These are phyloP conservation scores for Pogonomyrmex barbatus DNA, from an alignment of 1,140 invertebrate species.

Conservation along the genomic window DNA sequence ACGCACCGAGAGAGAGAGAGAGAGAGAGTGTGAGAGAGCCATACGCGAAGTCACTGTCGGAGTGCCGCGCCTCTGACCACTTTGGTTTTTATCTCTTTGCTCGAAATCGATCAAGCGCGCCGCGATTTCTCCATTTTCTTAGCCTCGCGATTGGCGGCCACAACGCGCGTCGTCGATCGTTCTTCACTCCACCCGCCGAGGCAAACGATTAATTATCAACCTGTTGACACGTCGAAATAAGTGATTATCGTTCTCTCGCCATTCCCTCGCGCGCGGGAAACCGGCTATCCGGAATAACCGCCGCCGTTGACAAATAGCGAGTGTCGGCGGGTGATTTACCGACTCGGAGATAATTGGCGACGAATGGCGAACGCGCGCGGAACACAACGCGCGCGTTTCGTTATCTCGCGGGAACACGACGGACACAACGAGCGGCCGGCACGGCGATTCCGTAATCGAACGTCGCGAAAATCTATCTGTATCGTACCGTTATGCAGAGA, in stretches of 20 bases:
- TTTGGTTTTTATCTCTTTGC: neutral
- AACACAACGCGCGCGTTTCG: slow-evolving; percentile 54
- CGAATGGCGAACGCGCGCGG: slow-evolving; percentile 57
- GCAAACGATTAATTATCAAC: slow-evolving; percentile 71
- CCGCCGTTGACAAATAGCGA: slow-evolving; percentile 55
- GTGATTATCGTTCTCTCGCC: slow-evolving; percentile 66
- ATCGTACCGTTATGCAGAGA: slow-evolving; percentile 68
- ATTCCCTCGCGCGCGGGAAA: slow-evolving; percentile 13
- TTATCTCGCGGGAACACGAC: slow-evolving; percentile 50
- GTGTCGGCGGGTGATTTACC: slow-evolving; percentile 69
- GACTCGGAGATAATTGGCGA: slow-evolving; percentile 66
- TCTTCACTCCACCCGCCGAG: slow-evolving; percentile 8
- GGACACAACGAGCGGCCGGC: neutral
- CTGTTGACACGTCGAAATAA: slow-evolving; percentile 73
- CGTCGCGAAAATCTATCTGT: slow-evolving; percentile 67
- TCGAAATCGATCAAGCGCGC: slow-evolving; percentile 16
- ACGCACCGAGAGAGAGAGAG: neutral
- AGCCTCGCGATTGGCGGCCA: slow-evolving; percentile 13
- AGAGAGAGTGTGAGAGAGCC: neutral
- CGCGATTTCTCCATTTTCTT: slow-evolving; percentile 17
- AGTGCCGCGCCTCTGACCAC: neutral
- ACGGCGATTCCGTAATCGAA: slow-evolving; percentile 54
- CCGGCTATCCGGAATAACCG: slow-evolving; percentile 45
- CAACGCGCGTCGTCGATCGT: slow-evolving; percentile 30
- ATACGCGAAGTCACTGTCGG: neutral